phyloP scores from a whole-genome alignment of 2,113 vertebrate species.

The Circaetus cinerascens region DNA sequence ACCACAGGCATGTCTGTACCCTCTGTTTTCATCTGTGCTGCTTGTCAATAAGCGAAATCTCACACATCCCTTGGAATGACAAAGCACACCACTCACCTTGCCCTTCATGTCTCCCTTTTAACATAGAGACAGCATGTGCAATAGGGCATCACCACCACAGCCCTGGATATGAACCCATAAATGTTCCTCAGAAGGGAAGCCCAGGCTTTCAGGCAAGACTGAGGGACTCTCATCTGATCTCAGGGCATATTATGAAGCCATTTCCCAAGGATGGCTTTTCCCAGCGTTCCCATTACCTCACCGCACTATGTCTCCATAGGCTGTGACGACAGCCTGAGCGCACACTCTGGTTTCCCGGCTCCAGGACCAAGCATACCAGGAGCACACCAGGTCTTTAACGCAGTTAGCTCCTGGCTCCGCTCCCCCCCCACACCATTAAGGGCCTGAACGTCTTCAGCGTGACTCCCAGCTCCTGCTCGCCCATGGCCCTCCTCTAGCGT shows the following conservation, averaged over 20 bases:
- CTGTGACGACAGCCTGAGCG: not conserved
- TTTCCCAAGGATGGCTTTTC: not conserved
- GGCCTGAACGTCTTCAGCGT: not conserved
- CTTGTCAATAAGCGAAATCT: not conserved
- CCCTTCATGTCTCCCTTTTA: not conserved
- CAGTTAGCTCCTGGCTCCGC: not conserved
- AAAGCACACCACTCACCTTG: not conserved
- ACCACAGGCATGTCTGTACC: not conserved
- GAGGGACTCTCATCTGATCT: not conserved
- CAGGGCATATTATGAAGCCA: not conserved
- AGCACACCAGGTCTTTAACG: not conserved
- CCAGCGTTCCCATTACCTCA: not conserved
- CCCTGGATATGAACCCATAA: not conserved
- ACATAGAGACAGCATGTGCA: accelerated
- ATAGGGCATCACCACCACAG: not conserved
- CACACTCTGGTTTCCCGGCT: not conserved
- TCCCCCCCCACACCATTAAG: not conserved
- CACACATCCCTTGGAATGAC: not conserved
- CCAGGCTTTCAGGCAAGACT: not conserved
- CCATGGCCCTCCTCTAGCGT: not conserved
- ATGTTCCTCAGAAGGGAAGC: not conserved
- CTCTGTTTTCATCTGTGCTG: not conserved
- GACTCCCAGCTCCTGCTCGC: not conserved
- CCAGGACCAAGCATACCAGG: not conserved
- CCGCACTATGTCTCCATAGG: accelerated